Evolutionary conservation across 2,888 invertebrate species (phyloP), one percentile per base, ranked within the genome.

Genomic region (Orthosia gracilis): DNA sequence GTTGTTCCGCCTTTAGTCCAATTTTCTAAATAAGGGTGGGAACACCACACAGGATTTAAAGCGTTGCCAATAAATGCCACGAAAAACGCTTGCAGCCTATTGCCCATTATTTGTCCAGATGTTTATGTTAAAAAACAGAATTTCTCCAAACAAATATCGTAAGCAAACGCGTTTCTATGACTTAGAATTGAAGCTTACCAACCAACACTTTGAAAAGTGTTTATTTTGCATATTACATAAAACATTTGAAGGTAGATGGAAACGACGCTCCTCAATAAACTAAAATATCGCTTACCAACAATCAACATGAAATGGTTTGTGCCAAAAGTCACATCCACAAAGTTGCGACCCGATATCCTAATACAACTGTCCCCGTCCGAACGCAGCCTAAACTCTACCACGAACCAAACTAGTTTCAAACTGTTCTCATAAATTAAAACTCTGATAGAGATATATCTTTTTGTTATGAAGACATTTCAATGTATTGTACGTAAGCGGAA

Each of bases 401-500:
- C 21, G 31, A 61, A 13, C 4, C 61, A 67, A 82, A 84, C 70
- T 55, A 59, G 70, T 81, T 76, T 23, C 5, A 21, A 67, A 67
- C 40, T 59, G 62, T 47, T 63, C 62, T 54, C 69, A 72, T 84
- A 84, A 84, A 85, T 84, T 84, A 86, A 79, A 72, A 54, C 4
- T 52, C 62, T 81, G 54, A 82, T 76, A 71, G 49, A 82, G 63
- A 81, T 78, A 83, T 83, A 78, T 84, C 54, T 83, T 80, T 82
- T 81, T 86, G 83, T 83, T 87, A 90, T 90, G 84, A 90, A 90
- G 90, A 89, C 89, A 84, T 91, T 87, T 82, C 85, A 84, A 80
- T 85, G 87, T 85, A 90, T 89, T 84, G 85, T 80, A 45, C 77
- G 85, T 86, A 73, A 82, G 82, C 45, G 82, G 71, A 78, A 79